Conservation (phyloP, 2,888 invertebrate species). For the Amphipoea lucens region DNA sequence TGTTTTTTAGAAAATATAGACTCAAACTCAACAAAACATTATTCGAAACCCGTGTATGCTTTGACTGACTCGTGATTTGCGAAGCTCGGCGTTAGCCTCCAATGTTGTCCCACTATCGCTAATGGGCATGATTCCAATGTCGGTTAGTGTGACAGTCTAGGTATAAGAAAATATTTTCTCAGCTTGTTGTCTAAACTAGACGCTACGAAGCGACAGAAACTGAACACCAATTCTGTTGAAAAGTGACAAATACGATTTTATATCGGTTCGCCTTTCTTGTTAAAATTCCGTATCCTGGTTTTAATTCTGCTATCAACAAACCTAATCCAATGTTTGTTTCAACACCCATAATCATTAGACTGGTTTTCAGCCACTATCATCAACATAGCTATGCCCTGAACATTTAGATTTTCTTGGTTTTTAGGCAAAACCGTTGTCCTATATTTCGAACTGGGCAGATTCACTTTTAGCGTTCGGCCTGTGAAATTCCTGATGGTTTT, state of each 20-base stretch:
- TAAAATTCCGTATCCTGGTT: too few relatives aligned
- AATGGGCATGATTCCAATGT: slow-evolving; percentile 20
- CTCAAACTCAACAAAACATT: neutral
- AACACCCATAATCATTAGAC: neutral
- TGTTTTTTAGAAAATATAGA: neutral
- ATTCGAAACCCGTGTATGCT: neutral
- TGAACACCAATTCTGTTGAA: neutral
- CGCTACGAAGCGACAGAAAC: neutral
- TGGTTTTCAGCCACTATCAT: neutral
- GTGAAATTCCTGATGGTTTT: too few relatives aligned
- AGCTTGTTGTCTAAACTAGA: neutral
- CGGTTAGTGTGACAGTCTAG: neutral
- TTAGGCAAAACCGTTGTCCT: neutral
- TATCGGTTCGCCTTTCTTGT: neutral
- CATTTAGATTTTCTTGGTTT: neutral
- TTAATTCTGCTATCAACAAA: neutral
- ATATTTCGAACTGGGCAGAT: neutral
- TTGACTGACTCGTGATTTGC: slow-evolving; percentile 2
- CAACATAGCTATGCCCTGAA: neutral
- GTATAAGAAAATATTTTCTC: slow-evolving; percentile 5
- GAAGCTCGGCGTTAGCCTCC: slow-evolving; percentile 5
- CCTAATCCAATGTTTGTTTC: neutral
- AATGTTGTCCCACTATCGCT: slow-evolving; percentile 15
- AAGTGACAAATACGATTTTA: neutral
- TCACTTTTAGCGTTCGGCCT: slow-evolving; percentile 3